A percentile compares a stretch with the other conserved stretches of the same genome.
phyloP scores from a whole-genome alignment of 1,140 invertebrate species.

The Trachymyrmex cornetzi region DNA sequence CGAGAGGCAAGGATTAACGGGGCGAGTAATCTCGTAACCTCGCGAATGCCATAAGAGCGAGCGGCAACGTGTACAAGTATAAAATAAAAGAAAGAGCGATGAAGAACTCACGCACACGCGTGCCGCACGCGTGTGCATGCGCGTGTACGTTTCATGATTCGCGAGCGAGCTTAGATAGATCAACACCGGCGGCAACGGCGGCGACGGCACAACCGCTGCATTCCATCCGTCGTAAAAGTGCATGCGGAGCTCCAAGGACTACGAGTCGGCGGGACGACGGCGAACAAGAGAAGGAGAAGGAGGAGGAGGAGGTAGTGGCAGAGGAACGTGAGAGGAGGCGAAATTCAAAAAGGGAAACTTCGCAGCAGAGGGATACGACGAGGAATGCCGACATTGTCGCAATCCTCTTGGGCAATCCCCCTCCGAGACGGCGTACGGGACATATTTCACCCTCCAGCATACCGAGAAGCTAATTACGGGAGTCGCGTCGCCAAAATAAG shows the following conservation, averaged over 20 bases:
- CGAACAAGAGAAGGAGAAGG: background rate
- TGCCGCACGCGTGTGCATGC: background rate
- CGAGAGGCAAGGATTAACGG: constrained; percentile 35
- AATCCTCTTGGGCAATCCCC: constrained; percentile 74
- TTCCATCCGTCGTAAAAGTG: constrained; percentile 75
- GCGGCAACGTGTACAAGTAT: background rate
- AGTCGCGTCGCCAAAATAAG: background rate
- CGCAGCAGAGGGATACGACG: constrained; percentile 42
- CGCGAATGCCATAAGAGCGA: constrained; percentile 35
- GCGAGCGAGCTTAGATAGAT: constrained; percentile 69
- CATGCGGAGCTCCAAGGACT: constrained; percentile 68
- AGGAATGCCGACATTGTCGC: constrained; percentile 69
- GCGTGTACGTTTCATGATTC: constrained; percentile 2
- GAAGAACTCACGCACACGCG: constrained; percentile 43
- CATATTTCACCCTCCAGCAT: constrained; percentile 18
- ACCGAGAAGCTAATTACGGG: background rate
- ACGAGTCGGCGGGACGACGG: constrained; percentile 62
- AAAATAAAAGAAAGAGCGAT: background rate
- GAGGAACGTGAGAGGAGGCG: constrained; percentile 57
- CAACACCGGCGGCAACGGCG: constrained; percentile 57
- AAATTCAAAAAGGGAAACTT: constrained; percentile 74
- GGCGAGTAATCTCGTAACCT: constrained; percentile 52
- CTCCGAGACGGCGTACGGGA: background rate
- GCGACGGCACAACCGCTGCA: constrained; percentile 65
- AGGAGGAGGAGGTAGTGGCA: background rate